These are phyloP conservation scores for Clarias laeviceps DNA, from an alignment of 2,797 vertebrate genomes.

Conservation along the genomic window DNA sequence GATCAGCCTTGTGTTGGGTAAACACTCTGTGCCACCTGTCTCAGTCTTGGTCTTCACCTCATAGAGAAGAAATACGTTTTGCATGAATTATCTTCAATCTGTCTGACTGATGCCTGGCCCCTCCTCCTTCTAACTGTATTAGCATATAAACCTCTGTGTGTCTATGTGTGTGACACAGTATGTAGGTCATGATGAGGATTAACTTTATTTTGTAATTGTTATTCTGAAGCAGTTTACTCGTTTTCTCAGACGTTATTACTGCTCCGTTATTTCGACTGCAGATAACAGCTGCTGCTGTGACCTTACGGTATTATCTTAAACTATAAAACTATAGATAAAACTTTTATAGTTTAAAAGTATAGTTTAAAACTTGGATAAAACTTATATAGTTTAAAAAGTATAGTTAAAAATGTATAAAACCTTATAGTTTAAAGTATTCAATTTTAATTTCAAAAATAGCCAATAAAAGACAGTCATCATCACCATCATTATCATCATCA, in stretches of 20 bases:
- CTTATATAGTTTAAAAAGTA: too few relatives aligned
- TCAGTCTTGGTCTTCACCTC: conserved; percentile 41
- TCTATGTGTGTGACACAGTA: conserved; percentile 60
- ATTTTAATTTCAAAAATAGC: background rate
- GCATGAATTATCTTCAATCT: conserved; percentile 66
- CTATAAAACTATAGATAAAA: background rate
- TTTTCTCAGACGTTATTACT: conserved; percentile 63
- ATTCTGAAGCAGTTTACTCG: conserved; percentile 48
- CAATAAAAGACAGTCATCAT: background rate
- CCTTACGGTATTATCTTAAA: conserved; percentile 56
- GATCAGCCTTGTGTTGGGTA: background rate
- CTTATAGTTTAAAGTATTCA: too few relatives aligned
- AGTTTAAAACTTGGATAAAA: too few relatives aligned
- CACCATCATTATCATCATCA: too few relatives aligned
- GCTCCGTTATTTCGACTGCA: conserved; percentile 22
- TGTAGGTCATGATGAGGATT: conserved; percentile 76
- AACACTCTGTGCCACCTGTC: conserved; percentile 70
- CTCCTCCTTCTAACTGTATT: conserved; percentile 70
- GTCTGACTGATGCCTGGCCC: conserved; percentile 53
- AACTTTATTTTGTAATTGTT: conserved; percentile 73
- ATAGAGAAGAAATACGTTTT: conserved; percentile 74
- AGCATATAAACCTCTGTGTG: conserved; percentile 79
- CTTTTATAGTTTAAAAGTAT: too few relatives aligned
- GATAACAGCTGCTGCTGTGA: conserved; percentile 69
- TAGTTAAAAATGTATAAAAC: too few relatives aligned